phyloP scores from a whole-genome alignment of 2,888 invertebrate genomes.

The Conops quadrifasciatus region DNA sequence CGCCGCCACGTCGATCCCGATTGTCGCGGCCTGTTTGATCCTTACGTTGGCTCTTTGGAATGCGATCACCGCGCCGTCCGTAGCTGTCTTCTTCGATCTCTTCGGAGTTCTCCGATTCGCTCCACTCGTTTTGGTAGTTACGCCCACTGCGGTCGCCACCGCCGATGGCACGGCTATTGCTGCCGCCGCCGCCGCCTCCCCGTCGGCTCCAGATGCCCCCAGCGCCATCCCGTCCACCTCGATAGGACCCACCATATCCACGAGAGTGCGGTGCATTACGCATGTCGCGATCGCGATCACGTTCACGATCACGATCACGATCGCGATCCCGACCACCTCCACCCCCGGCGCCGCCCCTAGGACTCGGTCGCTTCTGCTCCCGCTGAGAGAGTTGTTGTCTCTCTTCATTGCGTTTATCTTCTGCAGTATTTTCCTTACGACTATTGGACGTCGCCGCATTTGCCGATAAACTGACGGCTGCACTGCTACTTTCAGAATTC shows the following conservation, averaged over 20 bases:
- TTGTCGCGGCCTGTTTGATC: slow-evolving; percentile 31
- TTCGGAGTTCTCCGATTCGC: slow-evolving; percentile 75
- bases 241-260: slow-evolving; percentile 61
- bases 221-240: slow-evolving; percentile 66
- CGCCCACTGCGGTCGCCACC: slow-evolving; percentile 56
- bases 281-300: slow-evolving; percentile 63
- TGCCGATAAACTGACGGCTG: slow-evolving; percentile 18
- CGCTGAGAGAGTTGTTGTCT: slow-evolving; percentile 43
- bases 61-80: slow-evolving; percentile 68
- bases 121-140: slow-evolving; percentile 64
- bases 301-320: slow-evolving; percentile 54
- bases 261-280: slow-evolving; percentile 58
- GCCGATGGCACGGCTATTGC: slow-evolving; percentile 57
- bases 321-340: slow-evolving; percentile 41
- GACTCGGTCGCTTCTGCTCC: slow-evolving; percentile 54
- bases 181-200: slow-evolving; percentile 66
- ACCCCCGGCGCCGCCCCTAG: slow-evolving; percentile 63
- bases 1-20: slow-evolving; percentile 44
- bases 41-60: slow-evolving; percentile 60
- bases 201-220: slow-evolving; percentile 59
- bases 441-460: slow-evolving; percentile 19
- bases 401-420: slow-evolving; percentile 35
- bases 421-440: slow-evolving; percentile 41
- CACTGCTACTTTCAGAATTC: slow-evolving; percentile 42
- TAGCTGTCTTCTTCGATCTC: slow-evolving; percentile 75